Evolutionary conservation across 2,113 vertebrate genomes (phyloP), one percentile per base, ranked within the genome.

Genomic region (Lipotes vexillifer): DNA sequence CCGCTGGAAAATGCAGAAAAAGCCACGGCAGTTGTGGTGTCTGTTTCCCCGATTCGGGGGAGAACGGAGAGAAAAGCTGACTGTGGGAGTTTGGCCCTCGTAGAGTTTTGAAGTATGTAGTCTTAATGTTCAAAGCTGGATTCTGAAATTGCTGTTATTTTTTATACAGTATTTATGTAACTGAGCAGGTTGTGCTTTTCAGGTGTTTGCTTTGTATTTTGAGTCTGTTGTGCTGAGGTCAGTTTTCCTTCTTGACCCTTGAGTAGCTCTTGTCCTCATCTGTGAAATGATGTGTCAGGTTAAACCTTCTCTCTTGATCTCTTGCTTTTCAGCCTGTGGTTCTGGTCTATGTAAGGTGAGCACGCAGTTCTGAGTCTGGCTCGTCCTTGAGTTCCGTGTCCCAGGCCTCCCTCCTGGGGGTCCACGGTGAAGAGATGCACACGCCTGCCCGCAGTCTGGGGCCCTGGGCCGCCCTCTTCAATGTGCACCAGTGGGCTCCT

Each of bases 1-100:
- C 18, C 10, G 6, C 21, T 49, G 11, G n/a, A 25, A 38, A 77
- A 66, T n/a, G 11, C 31, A 57, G 36, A 27, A 33, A 49, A 27
- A 2, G 2, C 6, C 9, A 15, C 31, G 46, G n/a, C 20, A 31
- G 8, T 3, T n/a, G 52, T 6, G 3, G 33, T 11, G 0, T 44
- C 17, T 14, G 8, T 72, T 55, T 83, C 68, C 25, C 78, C 23
- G 21, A 57, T 55, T 1, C 57, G 1, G 36, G 52, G 33, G 80
- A 36, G 25, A 25, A 55, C 3, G 3, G 25, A 49, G 71, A 41
- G 69, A 94, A 85, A 69, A 46, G 38, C 25, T 63, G 38, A 49
- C 33, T 55, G 4, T 33, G 38, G 1, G 57, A 49, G 31, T 33
- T 85, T 49, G 74, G 23, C 36, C 57, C 36, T 27, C 13, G 18